Base-by-base conservation (phyloP, 2,888 invertebrate genomes). In the Falcaria lacertinaria region DNA sequence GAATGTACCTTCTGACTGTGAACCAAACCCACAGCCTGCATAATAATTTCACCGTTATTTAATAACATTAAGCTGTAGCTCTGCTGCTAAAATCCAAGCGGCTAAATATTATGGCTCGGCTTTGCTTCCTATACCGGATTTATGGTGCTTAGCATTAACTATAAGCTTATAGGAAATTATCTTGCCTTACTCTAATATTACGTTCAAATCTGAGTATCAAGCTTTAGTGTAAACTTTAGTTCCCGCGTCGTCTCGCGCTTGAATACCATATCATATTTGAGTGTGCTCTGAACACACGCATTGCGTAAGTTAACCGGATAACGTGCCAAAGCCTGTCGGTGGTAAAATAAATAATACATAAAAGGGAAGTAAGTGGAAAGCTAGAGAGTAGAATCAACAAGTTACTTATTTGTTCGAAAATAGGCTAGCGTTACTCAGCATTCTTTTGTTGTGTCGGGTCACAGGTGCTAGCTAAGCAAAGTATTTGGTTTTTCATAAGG, bases 331-430 rank as follows among this genome's bases (percentile, higher is more conserved):
- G 56, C 57, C 61, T 50, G 63, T 61, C 54, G 54, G 53, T 57
- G 64, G 54, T 63, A 54, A 65, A 69, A 73, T 72, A 74, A 74
- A 72, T 74, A 74, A 74, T 65, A 73, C 72, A 70, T 69, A 67
- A 71, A 69, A 64, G 55, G 57, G 62, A 64, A 58, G 68, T 66
- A 66, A 68, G 68, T 68, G 60, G 66, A 64, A 60, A 64, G 57
- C 59, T 64, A 62, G 62, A 65, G 69, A 66, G 64, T 52, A 63
- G 74, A 79, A 76, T 83, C 84, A 84, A 83, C 84, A 84, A 82
- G 84, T 84, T 82, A 80, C 79, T 80, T 81, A 81, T 82, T 80
- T 79, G 76, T 80, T 80, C 73, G 75, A 82, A 80, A 80, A 79
- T 82, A 74, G 75, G 70, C 70, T 74, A 69, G 71, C 76, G 69